Evolutionary conservation across 1,140 invertebrate genomes (phyloP).

Genomic region (Branchinecta lynchi): DNA sequence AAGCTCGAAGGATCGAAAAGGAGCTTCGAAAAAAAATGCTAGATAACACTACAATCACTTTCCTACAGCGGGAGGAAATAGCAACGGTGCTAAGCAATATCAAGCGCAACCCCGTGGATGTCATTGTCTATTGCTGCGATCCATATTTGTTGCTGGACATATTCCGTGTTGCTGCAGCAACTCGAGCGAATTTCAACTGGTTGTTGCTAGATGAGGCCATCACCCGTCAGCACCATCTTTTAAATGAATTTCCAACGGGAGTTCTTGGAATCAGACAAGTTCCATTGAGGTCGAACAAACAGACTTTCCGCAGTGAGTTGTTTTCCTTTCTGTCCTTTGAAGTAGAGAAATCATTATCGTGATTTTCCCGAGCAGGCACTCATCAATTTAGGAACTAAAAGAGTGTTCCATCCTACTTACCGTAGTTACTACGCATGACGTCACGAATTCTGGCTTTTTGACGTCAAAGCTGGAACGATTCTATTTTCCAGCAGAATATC

Average conservation of each 20-base stretch:
- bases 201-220: neutral
- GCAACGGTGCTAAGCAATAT: neutral
- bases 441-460: too few species aligned
- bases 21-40: neutral
- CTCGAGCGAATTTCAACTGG: neutral
- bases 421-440: too few species aligned
- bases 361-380: too few species aligned
- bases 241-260: neutral
- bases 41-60: neutral
- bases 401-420: too few species aligned
- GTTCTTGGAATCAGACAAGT: conserved; percentile 2
- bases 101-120: neutral
- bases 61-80: neutral
- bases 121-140: neutral
- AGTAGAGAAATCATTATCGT: too few species aligned
- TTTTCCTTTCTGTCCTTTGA: neutral
- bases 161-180: neutral
- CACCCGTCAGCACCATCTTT: neutral
- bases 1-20: neutral
- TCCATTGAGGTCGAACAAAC: conserved; percentile 3
- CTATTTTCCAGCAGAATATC: too few species aligned
- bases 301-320: neutral
- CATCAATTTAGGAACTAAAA: too few species aligned
- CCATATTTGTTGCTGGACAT: neutral
- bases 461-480: too few species aligned